Conservation (phyloP, 2,888 invertebrate species). For the Caenorhabditis imperialis region DNA sequence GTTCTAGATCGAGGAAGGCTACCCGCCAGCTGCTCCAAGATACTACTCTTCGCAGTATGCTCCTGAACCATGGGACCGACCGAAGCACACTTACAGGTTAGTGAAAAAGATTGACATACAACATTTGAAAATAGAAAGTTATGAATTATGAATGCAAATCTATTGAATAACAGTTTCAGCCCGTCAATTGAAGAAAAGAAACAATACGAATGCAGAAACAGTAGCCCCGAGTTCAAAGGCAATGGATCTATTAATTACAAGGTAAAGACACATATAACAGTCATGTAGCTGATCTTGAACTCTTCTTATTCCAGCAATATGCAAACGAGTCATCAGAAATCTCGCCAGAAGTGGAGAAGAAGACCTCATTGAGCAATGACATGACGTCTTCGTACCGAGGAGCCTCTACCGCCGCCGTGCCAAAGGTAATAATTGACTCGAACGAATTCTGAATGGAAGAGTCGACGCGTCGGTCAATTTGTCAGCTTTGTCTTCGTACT, state of each 20-base stretch:
- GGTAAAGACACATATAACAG: conserved; percentile 20
- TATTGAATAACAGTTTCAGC: conserved; percentile 16
- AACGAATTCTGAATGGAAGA: conserved; percentile 37
- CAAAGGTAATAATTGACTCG: conserved; percentile 59
- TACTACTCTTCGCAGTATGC: conserved; percentile 68
- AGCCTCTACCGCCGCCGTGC: conserved; percentile 42
- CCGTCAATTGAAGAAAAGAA: conserved; percentile 62
- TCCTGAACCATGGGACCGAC: conserved; percentile 69
- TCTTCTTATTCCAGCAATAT: conserved; percentile 48
- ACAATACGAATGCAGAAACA: conserved; percentile 57
- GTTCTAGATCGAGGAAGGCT: conserved; percentile 59
- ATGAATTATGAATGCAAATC: no score
- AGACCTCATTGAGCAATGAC: conserved; percentile 49
- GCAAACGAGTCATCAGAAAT: conserved; percentile 55
- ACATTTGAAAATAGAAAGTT: no score
- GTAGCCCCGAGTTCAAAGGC: conserved; percentile 55
- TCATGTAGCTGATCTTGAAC: background rate
- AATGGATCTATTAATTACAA: conserved; percentile 61
- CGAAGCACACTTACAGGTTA: conserved; percentile 65
- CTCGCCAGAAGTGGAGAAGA: conserved; percentile 58
- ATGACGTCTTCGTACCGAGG: conserved; percentile 52
- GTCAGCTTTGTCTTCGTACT: conserved; percentile 43
- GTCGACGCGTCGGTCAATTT: conserved; percentile 16
- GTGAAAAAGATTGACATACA: no score
- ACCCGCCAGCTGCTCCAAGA: conserved; percentile 59